Evolutionary conservation across 2,888 invertebrate species (phyloP).

Genomic region (Lithophane socia): DNA sequence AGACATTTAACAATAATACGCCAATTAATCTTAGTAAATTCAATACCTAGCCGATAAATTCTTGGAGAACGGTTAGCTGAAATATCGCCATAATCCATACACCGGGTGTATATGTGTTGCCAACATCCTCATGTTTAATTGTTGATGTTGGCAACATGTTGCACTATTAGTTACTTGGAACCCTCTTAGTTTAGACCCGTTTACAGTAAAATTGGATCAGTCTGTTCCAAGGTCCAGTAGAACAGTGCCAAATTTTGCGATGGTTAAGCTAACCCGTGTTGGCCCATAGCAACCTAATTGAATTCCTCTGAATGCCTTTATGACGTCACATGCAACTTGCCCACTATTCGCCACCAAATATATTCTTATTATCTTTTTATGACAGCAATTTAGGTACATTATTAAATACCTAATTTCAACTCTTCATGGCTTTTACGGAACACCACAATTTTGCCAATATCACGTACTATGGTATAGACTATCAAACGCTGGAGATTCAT

Average conservation of each 20-base stretch:
- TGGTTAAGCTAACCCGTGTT: not conserved
- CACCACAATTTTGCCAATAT: not conserved
- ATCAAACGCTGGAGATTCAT: not conserved
- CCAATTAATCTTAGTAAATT: slow-evolving; percentile 4
- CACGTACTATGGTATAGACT: not conserved
- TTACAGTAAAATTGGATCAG: not conserved
- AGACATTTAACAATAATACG: slow-evolving; percentile 12
- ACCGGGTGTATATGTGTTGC: not conserved
- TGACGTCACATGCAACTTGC: slow-evolving; percentile 7
- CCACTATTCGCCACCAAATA: not conserved
- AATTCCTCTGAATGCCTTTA: slow-evolving; percentile 2
- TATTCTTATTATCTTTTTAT: slow-evolving; percentile 26
- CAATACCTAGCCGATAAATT: slow-evolving; percentile 20
- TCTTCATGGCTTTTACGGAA: not conserved
- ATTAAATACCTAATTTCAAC: not conserved
- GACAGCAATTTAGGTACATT: not conserved
- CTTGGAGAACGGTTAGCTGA: not conserved
- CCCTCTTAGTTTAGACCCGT: not conserved
- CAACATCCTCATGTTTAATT: not conserved
- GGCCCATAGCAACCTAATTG: not conserved
- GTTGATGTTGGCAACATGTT: slow-evolving; percentile 27
- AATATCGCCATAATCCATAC: not conserved
- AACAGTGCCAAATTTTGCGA: not conserved
- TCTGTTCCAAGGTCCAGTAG: not conserved
- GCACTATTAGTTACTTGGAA: not conserved